Conservation (phyloP, 2,888 invertebrate species). For the Epinotia ramella region DNA sequence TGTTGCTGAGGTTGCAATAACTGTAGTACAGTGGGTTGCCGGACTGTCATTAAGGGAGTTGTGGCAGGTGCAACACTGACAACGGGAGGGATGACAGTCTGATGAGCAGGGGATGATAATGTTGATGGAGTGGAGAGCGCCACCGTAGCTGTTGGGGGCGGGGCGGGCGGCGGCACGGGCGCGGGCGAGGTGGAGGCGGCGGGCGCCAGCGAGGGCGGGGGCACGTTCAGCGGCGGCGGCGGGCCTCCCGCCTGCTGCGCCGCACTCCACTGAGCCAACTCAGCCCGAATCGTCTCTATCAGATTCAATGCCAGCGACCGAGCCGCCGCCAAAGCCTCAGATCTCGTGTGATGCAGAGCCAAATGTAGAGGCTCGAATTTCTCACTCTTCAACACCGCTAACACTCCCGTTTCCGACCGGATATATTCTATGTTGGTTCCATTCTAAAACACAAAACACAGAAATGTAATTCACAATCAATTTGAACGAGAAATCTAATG, state of each 20-base stretch:
- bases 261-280: conserved; percentile 81
- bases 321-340: conserved; percentile 88
- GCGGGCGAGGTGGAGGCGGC: conserved; percentile 57
- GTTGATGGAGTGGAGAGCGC: conserved; percentile 69
- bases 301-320: conserved; percentile 91
- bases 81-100: conserved; percentile 70
- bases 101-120: conserved; percentile 66
- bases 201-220: conserved; percentile 72
- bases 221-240: conserved; percentile 74
- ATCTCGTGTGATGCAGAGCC: conserved; percentile 89
- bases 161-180: conserved; percentile 65
- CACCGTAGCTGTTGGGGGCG: conserved; percentile 67
- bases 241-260: conserved; percentile 77
- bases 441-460: conserved; percentile 70
- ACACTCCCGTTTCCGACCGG: conserved; percentile 91
- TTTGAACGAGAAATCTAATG: conserved; percentile 39
- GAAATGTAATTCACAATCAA: neutral
- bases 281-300: conserved; percentile 90
- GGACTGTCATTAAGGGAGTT: conserved; percentile 78
- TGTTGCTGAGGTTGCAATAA: conserved; percentile 75
- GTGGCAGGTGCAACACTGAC: conserved; percentile 75
- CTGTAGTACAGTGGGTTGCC: conserved; percentile 78
- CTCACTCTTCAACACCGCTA: conserved; percentile 89
- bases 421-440: conserved; percentile 91
- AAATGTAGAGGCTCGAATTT: conserved; percentile 91